Evolutionary conservation across 2,797 vertebrate species (phyloP), one percentile per base, ranked within the genome.

Genomic region (Morelia viridis): DNA sequence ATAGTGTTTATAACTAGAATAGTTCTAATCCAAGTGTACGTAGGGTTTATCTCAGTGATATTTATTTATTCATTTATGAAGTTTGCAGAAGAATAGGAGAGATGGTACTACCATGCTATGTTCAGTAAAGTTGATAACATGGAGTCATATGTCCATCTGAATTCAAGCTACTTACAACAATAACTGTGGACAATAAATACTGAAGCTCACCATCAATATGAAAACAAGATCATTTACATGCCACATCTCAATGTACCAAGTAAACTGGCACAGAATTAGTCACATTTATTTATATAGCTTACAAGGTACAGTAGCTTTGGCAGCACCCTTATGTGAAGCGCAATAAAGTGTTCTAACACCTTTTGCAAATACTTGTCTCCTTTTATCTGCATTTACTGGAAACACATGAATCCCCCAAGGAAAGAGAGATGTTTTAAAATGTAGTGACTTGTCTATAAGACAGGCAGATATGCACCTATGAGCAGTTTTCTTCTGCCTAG

Each of bases 151-250:
- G 64, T 22, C 10, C 83, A 60, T 61, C 80, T 87, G 24, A 91
- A 31, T 76, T 0, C 85, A 92, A 90, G n/a, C 56, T 90, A 8
- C 87, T 92, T 92, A 58, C 24, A 88, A 89, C 90, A 46, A 62
- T 1, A 92, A 92, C 53, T 35, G 0, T 91, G 91, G 91, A 87
- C 88, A 57, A 3, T 76, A 92, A 94, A 85, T 68, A 93, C 19
- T 76, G 35, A 76, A 76, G 35, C 7, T 76, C 35, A 22, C 31
- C 19, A 76, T 76, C 71, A 41, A 76, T 41, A 76, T 76, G 35
- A 76, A 76, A 41, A 76, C 41, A 10, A 41, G 17, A 76, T 76
- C 19, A 76, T 76, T 41, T 76, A 76, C 35, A 10, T 17, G 41
- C 41, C 71, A 76, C 35, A 76, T 76, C 19, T 22, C 19, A 76